These are phyloP conservation scores for Ammodramus savannarum DNA, from an alignment of 2,113 vertebrate genomes.

Conservation along the genomic window DNA sequence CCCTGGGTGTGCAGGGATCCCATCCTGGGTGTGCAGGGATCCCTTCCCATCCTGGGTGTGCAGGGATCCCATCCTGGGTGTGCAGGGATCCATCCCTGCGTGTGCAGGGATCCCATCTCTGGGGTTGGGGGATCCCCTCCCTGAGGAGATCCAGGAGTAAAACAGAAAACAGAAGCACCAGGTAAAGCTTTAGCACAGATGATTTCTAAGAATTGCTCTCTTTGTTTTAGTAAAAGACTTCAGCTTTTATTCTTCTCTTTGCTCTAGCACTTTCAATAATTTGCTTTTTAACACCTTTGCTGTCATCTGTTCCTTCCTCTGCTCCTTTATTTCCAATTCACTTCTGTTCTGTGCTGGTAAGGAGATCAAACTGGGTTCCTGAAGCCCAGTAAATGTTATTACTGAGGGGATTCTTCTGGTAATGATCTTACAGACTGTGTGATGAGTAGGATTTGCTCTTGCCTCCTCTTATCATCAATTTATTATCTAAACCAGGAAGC, in stretches of 20 bases:
- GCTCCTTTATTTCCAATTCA: background rate
- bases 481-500: background rate
- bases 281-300: background rate
- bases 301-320: background rate
- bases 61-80: background rate
- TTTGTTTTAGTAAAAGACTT: background rate
- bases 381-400: background rate
- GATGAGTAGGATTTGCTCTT: background rate
- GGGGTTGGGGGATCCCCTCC: too few species aligned
- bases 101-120: too few species aligned
- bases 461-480: background rate
- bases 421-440: background rate
- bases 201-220: background rate
- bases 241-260: background rate
- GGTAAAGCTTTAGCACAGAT: background rate
- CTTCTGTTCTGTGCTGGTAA: background rate
- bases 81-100: too few species aligned
- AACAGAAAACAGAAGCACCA: background rate
- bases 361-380: background rate
- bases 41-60: background rate
- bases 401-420: background rate
- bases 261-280: background rate
- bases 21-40: background rate
- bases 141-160: background rate
- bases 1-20: background rate